Evolutionary conservation across 2,113 vertebrate species (phyloP).

Genomic region (Indri indri): DNA sequence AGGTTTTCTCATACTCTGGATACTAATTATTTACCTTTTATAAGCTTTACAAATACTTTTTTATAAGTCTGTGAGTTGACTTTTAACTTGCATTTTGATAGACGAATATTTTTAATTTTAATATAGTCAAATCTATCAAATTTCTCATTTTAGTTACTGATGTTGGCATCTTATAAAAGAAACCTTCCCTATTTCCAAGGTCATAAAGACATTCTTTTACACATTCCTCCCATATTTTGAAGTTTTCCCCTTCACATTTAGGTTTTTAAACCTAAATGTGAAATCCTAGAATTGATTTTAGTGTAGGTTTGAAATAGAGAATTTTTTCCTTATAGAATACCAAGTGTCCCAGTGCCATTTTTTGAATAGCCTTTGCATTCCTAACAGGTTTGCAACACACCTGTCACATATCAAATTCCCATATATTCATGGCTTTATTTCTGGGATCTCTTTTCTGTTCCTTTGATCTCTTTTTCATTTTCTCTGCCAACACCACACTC

Average conservation of each 20-base stretch:
- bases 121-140: neutral
- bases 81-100: constrained; percentile 39
- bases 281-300: neutral
- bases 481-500: neutral
- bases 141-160: neutral
- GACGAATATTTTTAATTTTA: constrained; percentile 43
- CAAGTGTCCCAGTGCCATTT: neutral
- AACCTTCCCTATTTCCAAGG: neutral
- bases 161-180: constrained; percentile 14
- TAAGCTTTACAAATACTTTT: constrained; percentile 14
- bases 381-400: neutral
- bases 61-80: constrained; percentile 35
- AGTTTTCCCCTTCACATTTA: neutral
- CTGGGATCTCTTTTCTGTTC: neutral
- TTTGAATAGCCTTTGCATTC: neutral
- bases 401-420: neutral
- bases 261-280: neutral
- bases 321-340: neutral
- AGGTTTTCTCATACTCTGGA: constrained; percentile 21
- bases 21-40: constrained; percentile 32
- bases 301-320: neutral
- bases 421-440: neutral
- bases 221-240: constrained; percentile 14
- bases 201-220: constrained; percentile 13
- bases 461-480: neutral